Evolutionary conservation across 2,113 vertebrate species (phyloP).

Genomic region (Myotis davidii): DNA sequence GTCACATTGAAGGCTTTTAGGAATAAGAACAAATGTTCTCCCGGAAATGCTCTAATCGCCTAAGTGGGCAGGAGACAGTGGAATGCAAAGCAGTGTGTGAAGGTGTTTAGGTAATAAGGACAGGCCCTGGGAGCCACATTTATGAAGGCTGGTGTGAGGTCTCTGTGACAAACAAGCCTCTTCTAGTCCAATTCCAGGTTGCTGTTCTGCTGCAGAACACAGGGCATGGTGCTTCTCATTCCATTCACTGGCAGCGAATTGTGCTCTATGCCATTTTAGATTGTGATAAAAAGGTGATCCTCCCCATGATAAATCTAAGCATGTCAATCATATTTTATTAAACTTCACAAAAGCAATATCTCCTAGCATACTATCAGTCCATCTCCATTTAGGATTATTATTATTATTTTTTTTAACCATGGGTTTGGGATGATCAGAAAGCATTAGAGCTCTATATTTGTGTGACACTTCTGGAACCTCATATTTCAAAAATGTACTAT

Average conservation of each 20-base stretch:
- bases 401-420: slow-evolving; percentile 54
- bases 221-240: not conserved
- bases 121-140: not conserved
- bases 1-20: not conserved
- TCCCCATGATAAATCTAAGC: slow-evolving; percentile 80
- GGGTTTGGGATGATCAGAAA: slow-evolving; percentile 72
- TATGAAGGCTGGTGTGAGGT: not conserved
- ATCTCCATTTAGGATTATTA: slow-evolving; percentile 84
- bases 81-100: not conserved
- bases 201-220: slow-evolving; percentile 18
- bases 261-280: slow-evolving; percentile 73
- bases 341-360: slow-evolving; percentile 80
- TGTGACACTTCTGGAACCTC: slow-evolving; percentile 71
- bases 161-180: not conserved
- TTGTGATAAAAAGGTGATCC: slow-evolving; percentile 81
- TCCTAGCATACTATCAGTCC: slow-evolving; percentile 76
- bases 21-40: not conserved
- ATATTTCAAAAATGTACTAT: slow-evolving; percentile 60
- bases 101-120: not conserved
- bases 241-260: slow-evolving; percentile 41
- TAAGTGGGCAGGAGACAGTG: not conserved
- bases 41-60: not conserved
- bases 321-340: slow-evolving; percentile 87
- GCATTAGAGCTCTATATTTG: slow-evolving; percentile 64
- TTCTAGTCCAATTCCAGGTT: not conserved